phyloP scores from a whole-genome alignment of 2,888 invertebrate species.

The Troides oblongomaculatus region DNA sequence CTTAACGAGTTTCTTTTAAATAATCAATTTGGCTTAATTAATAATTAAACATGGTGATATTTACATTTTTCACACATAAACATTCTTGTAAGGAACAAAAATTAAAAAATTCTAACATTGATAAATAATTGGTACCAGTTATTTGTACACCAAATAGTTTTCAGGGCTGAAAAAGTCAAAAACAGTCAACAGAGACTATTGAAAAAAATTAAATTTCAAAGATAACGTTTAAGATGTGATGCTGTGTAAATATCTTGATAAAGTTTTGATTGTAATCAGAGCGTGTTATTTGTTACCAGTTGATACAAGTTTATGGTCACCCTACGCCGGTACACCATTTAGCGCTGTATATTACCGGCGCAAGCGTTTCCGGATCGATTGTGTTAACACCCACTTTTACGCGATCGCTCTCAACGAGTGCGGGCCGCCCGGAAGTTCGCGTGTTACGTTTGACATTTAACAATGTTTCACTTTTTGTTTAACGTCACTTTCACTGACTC shows the following conservation, averaged over 20 bases:
- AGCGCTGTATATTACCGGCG: slow-evolving; percentile 53
- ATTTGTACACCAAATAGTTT: too few species aligned
- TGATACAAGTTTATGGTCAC: slow-evolving; percentile 10
- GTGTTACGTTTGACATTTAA: slow-evolving; percentile 15
- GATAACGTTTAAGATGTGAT: too few species aligned
- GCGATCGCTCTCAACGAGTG: slow-evolving; percentile 38
- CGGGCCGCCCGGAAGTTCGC: slow-evolving; percentile 14
- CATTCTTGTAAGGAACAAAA: too few species aligned
- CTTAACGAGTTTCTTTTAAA: slow-evolving; percentile 12
- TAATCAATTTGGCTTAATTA: slow-evolving; percentile 21
- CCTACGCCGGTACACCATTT: slow-evolving; percentile 40
- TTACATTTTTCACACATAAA: background rate
- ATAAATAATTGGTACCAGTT: too few species aligned
- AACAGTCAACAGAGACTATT: too few species aligned
- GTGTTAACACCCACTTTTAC: slow-evolving; percentile 68
- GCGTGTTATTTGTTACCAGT: background rate
- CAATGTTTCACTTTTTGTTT: slow-evolving; percentile 2
- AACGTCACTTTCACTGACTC: slow-evolving; percentile 11
- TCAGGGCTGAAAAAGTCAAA: too few species aligned
- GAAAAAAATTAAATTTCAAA: too few species aligned
- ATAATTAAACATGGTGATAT: slow-evolving; percentile 12
- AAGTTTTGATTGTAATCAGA: background rate
- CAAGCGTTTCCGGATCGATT: slow-evolving; percentile 56
- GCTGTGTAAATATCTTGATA: too few species aligned
- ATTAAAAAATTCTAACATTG: too few species aligned